Conservation (phyloP, 1,140 invertebrate genomes). For the Fopius arisanus region DNA sequence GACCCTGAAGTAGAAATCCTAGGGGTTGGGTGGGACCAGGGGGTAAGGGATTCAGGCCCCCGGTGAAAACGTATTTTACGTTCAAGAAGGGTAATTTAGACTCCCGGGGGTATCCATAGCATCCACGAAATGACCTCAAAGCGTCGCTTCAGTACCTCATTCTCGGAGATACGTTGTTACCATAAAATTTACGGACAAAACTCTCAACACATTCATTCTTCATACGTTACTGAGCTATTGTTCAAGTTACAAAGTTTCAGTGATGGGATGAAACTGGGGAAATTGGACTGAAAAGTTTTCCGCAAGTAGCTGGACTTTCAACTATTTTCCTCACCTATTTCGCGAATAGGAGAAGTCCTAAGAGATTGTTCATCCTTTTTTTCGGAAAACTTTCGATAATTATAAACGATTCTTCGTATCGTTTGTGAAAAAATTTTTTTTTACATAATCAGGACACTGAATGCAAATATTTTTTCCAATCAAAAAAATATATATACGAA, state of each 20-base stretch:
- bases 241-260: neutral
- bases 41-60: neutral
- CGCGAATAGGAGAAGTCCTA: too few species aligned
- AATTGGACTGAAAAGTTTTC: too few species aligned
- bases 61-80: slow-evolving; percentile 4
- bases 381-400: too few species aligned
- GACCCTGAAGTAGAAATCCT: slow-evolving; percentile 16
- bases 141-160: slow-evolving; percentile 5
- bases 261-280: neutral
- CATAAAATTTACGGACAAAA: slow-evolving; percentile 1
- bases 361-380: too few species aligned
- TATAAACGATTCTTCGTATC: too few species aligned
- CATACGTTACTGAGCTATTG: neutral
- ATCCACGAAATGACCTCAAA: slow-evolving; percentile 11
- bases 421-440: too few species aligned
- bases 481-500: too few species aligned
- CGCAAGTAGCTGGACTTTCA: too few species aligned
- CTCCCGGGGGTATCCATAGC: neutral
- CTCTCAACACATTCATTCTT: slow-evolving; percentile 1
- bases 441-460: too few species aligned
- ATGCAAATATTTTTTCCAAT: too few species aligned
- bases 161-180: neutral
- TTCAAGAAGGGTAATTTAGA: slow-evolving; percentile 9
- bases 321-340: too few species aligned
- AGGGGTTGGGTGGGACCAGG: neutral